Evolutionary conservation across 2,888 invertebrate genomes (phyloP).

Genomic region (Athrips mouffetella): DNA sequence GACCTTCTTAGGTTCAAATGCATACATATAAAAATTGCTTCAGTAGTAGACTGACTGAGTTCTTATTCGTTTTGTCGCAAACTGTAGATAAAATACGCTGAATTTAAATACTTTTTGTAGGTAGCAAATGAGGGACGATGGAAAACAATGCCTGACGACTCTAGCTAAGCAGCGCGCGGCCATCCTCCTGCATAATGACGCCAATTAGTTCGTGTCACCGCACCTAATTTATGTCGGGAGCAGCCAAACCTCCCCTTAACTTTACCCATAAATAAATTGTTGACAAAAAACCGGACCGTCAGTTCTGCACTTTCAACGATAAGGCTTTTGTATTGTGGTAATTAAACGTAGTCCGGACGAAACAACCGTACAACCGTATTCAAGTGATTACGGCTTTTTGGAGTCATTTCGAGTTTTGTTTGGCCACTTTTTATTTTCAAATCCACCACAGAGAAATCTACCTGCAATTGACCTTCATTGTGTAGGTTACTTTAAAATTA

Average conservation of each 20-base stretch:
- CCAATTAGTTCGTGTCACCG: conserved; percentile 60
- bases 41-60: too few relatives aligned
- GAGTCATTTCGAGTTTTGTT: conserved; percentile 1
- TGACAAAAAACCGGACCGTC: conserved; percentile 46
- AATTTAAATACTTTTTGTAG: too few relatives aligned
- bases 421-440: too few relatives aligned
- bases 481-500: too few relatives aligned
- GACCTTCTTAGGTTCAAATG: too few relatives aligned
- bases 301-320: conserved; percentile 28
- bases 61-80: too few relatives aligned
- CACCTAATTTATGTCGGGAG: conserved; percentile 56
- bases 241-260: conserved; percentile 40
- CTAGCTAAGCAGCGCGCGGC: conserved; percentile 23
- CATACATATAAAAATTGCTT: too few relatives aligned
- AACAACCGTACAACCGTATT: neutral
- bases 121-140: too few relatives aligned
- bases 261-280: conserved; percentile 57
- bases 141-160: too few relatives aligned
- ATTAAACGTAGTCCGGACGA: conserved; percentile 1
- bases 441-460: too few relatives aligned
- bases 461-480: too few relatives aligned
- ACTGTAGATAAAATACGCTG: too few relatives aligned
- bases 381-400: neutral
- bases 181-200: conserved; percentile 51
- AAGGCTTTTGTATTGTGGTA: conserved; percentile 23